These are phyloP conservation scores for Lobophora halterata DNA, from an alignment of 2,888 invertebrate species.

Conservation along the genomic window DNA sequence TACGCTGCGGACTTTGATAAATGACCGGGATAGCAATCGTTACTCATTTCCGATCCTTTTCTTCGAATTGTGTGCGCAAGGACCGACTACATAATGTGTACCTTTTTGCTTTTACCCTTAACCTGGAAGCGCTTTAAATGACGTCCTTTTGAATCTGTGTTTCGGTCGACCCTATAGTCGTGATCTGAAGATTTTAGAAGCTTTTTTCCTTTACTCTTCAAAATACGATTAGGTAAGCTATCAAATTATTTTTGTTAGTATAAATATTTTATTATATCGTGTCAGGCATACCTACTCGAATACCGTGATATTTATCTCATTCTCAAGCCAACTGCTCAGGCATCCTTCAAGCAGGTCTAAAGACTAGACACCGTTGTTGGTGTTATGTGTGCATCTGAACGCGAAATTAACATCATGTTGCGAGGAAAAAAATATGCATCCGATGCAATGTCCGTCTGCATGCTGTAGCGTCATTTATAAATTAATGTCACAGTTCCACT, in stretches of 20 bases:
- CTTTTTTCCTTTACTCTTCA: too few relatives aligned
- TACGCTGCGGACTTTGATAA: conserved; percentile 69
- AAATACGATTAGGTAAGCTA: too few relatives aligned
- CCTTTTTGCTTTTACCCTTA: conserved; percentile 51
- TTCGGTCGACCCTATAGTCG: conserved; percentile 25
- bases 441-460: conserved; percentile 8
- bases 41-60: conserved; percentile 70
- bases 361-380: too few relatives aligned
- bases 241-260: too few relatives aligned
- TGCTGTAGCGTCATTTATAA: conserved; percentile 14
- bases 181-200: too few relatives aligned
- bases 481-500: conserved; percentile 29
- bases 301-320: too few relatives aligned
- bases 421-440: conserved; percentile 9
- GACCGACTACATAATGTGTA: conserved; percentile 49
- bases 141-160: conserved; percentile 43
- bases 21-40: conserved; percentile 67
- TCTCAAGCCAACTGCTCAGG: too few relatives aligned
- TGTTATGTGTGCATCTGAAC: conserved; percentile 22
- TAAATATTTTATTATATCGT: too few relatives aligned
- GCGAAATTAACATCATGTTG: conserved; percentile 11
- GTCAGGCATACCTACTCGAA: too few relatives aligned
- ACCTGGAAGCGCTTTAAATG: conserved; percentile 43
- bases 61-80: conserved; percentile 47
- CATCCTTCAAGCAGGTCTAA: too few relatives aligned